Evolutionary conservation across 2,113 vertebrate genomes (phyloP).

Genomic region (Lepisosteus osseus): DNA sequence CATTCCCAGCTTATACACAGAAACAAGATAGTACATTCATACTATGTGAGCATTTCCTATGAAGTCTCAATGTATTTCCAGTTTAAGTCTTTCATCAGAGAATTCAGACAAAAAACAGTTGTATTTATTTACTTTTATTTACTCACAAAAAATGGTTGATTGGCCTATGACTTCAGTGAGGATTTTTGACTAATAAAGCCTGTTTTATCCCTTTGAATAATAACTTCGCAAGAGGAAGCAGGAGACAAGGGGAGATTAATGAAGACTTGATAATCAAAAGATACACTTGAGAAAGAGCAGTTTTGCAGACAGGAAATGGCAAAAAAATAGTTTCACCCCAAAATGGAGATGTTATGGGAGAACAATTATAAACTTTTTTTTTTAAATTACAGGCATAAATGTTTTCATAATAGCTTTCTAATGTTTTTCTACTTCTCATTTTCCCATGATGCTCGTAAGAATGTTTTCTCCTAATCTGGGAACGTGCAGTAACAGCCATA

Average conservation of each 20-base stretch:
- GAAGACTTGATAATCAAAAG: slow-evolving; percentile 6
- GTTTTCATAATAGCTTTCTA: not conserved
- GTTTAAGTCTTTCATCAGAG: not conserved
- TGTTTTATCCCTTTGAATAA: slow-evolving; percentile 7
- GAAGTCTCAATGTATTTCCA: not conserved
- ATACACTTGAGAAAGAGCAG: not conserved
- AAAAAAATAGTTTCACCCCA: not conserved
- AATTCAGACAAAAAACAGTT: not conserved
- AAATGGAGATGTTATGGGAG: not conserved
- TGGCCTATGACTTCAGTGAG: not conserved
- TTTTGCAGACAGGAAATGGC: slow-evolving; percentile 2
- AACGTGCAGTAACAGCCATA: not conserved
- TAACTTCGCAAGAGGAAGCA: not conserved
- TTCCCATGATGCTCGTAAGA: slow-evolving; percentile 8
- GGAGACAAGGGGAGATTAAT: slow-evolving; percentile 2
- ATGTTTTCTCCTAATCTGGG: not conserved
- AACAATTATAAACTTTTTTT: not conserved
- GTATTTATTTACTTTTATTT: not conserved
- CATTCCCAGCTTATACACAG: not conserved
- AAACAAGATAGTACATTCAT: not conserved
- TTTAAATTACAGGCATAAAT: no score
- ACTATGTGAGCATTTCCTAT: not conserved
- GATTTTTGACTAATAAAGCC: slow-evolving; percentile 1
- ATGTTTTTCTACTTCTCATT: slow-evolving; percentile 3
- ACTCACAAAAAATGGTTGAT: no score